Evolutionary conservation across 2,113 vertebrate genomes (phyloP).

Genomic region (Psittacula cyanocephala): DNA sequence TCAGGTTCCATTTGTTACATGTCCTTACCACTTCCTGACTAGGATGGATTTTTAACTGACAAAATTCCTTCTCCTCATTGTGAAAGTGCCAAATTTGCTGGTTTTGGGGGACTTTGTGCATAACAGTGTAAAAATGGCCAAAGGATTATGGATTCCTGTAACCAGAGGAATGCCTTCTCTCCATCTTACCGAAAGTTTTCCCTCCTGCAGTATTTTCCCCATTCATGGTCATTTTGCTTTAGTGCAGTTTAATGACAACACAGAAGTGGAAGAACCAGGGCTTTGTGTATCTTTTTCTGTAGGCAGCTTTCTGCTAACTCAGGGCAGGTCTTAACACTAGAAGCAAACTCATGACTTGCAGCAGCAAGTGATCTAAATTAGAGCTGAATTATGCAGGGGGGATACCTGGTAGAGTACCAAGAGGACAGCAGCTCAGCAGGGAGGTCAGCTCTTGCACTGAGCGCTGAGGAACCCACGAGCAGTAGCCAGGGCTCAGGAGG

Average conservation of each 20-base stretch:
- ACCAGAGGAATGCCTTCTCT: background rate
- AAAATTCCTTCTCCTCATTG: background rate
- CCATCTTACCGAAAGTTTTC: background rate
- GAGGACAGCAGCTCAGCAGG: background rate
- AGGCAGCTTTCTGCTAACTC: background rate
- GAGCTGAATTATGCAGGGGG: background rate
- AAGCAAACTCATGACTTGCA: background rate
- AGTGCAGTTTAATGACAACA: background rate
- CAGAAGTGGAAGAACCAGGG: background rate
- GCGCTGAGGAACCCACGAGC: background rate
- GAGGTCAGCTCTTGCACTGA: background rate
- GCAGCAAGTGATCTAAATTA: background rate
- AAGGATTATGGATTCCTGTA: background rate
- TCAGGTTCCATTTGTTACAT: background rate
- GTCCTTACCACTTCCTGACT: background rate
- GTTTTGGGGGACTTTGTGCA: accelerated
- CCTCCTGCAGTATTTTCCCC: background rate
- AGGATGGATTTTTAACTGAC: background rate
- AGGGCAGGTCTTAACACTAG: background rate
- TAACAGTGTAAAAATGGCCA: background rate
- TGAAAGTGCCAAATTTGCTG: background rate
- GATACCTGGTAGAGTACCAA: background rate
- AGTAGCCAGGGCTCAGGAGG: background rate
- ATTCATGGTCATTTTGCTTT: background rate
- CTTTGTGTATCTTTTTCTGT: background rate